phyloP scores from a whole-genome alignment of 1,140 invertebrate species.

The Ectropis grisescens region DNA sequence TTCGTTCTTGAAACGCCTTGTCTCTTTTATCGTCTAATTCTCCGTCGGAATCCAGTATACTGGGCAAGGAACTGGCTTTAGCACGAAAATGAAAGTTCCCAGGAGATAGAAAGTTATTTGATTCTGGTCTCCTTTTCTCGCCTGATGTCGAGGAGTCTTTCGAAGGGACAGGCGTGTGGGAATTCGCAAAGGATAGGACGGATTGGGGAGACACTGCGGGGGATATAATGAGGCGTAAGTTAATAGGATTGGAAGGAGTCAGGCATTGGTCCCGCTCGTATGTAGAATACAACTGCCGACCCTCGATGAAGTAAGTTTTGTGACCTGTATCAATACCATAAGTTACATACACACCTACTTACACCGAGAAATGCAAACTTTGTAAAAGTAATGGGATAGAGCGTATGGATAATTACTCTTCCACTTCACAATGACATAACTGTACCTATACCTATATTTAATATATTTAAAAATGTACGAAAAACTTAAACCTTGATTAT shows the following conservation, averaged over 20 bases:
- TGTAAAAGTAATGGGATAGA: too few species aligned
- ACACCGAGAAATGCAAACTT: too few species aligned
- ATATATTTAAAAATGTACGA: too few species aligned
- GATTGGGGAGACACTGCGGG: slow-evolving; percentile 64
- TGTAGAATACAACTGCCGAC: slow-evolving; percentile 53
- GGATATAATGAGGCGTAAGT: slow-evolving; percentile 72
- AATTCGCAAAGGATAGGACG: slow-evolving; percentile 42
- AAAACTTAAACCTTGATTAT: too few species aligned
- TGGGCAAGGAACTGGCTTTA: slow-evolving; percentile 82
- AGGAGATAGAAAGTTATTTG: slow-evolving; percentile 71
- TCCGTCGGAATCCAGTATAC: slow-evolving; percentile 82
- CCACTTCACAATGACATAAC: too few species aligned
- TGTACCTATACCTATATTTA: too few species aligned
- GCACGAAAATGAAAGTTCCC: slow-evolving; percentile 73
- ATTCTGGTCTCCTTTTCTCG: slow-evolving; percentile 30
- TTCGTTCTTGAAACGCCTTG: slow-evolving; percentile 39
- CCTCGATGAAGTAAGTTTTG: slow-evolving; percentile 84
- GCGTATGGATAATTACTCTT: too few species aligned
- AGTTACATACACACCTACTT: too few species aligned
- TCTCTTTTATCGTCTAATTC: slow-evolving; percentile 73
- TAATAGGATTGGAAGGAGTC: slow-evolving; percentile 56
- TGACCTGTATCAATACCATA: slow-evolving; percentile 77
- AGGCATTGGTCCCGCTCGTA: slow-evolving; percentile 50
- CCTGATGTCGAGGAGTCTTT: slow-evolving; percentile 21
- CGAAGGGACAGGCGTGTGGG: slow-evolving; percentile 35